Percentiles rank a stretch among this genome's conserved stretches.
These are phyloP conservation scores for Helicoverpa armigera DNA, from an alignment of 1,140 invertebrate genomes.

Conservation along the genomic window DNA sequence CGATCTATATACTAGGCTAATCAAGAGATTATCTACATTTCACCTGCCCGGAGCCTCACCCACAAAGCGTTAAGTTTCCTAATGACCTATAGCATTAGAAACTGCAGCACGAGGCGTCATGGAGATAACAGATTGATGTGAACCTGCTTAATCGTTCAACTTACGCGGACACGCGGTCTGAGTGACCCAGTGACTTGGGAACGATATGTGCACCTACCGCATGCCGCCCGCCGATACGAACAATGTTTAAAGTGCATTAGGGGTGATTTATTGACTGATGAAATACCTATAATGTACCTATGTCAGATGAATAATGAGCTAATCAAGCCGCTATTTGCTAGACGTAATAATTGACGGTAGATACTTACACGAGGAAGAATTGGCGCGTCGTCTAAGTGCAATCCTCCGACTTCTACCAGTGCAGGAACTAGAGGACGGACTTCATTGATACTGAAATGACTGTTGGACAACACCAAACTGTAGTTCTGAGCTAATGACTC, in stretches of 20 bases:
- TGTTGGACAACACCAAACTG: slow-evolving; percentile 88
- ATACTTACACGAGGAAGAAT: slow-evolving; percentile 63
- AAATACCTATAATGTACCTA: background rate
- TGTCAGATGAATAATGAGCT: background rate
- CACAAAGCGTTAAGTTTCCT: background rate
- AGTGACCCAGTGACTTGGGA: slow-evolving; percentile 43
- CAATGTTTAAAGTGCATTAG: slow-evolving; percentile 32
- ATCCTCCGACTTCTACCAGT: slow-evolving; percentile 88
- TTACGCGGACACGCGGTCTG: slow-evolving; percentile 32
- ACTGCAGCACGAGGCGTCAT: background rate
- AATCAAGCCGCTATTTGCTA: background rate
- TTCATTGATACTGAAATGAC: slow-evolving; percentile 88
- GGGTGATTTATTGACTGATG: slow-evolving; percentile 14
- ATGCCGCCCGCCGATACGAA: slow-evolving; percentile 8
- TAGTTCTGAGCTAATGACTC: slow-evolving; percentile 87
- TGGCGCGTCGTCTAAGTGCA: slow-evolving; percentile 82
- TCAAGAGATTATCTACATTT: no score
- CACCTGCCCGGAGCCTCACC: no score
- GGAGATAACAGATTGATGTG: background rate
- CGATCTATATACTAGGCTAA: no score
- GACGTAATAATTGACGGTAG: background rate
- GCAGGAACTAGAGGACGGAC: slow-evolving; percentile 87
- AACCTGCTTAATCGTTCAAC: slow-evolving; percentile 3
- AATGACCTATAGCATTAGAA: background rate
- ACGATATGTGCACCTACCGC: slow-evolving; percentile 33